These are phyloP conservation scores for Volucella inanis DNA, from an alignment of 2,888 invertebrate genomes.

Conservation along the genomic window DNA sequence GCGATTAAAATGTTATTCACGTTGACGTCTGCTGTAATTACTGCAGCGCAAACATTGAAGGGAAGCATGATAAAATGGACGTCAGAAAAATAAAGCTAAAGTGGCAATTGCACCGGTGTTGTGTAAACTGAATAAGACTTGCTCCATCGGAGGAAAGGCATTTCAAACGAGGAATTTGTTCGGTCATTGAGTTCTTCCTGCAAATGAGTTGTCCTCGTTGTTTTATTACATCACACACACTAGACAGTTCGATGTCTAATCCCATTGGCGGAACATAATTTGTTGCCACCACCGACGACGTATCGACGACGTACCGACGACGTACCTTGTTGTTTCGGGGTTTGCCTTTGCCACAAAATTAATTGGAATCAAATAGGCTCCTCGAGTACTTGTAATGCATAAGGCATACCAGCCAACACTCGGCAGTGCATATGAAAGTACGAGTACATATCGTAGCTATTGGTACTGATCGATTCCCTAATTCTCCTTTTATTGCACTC, in stretches of 20 bases:
- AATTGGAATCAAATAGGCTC: slow-evolving; percentile 63
- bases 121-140: not conserved
- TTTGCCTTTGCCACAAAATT: slow-evolving; percentile 39
- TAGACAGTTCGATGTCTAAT: not conserved
- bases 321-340: no score
- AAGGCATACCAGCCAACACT: slow-evolving; percentile 30
- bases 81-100: not conserved
- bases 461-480: slow-evolving; percentile 64
- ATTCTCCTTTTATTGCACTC: slow-evolving; percentile 66
- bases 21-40: slow-evolving; percentile 54
- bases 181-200: slow-evolving; percentile 10
- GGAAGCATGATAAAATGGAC: not conserved
- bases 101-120: slow-evolving; percentile 40
- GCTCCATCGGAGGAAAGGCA: not conserved
- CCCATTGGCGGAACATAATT: not conserved
- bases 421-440: slow-evolving; percentile 45
- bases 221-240: no score
- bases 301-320: no score
- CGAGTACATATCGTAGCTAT: slow-evolving; percentile 4
- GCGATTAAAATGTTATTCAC: slow-evolving; percentile 63
- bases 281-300: no score
- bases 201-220: not conserved
- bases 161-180: slow-evolving; percentile 17
- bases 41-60: slow-evolving; percentile 28
- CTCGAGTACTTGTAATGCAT: slow-evolving; percentile 58